Evolutionary conservation across 2,113 vertebrate species (phyloP).

Genomic region (Sylvietta virens): DNA sequence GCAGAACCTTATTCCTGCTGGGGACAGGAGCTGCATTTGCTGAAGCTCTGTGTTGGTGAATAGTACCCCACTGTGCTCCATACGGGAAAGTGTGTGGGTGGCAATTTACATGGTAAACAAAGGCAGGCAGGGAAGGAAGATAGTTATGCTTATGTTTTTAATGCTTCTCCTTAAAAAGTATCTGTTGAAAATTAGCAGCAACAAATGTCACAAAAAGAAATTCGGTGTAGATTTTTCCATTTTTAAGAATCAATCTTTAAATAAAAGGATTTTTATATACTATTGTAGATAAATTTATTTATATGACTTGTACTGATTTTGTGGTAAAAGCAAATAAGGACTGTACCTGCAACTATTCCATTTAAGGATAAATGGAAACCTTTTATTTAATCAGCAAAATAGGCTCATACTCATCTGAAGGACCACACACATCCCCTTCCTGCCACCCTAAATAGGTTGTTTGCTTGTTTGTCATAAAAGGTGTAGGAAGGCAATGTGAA

Average conservation of each 20-base stretch:
- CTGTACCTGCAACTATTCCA: neutral
- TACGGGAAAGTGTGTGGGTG: slow-evolving; percentile 46
- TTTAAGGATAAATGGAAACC: neutral
- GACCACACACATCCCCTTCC: neutral
- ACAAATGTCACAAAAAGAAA: neutral
- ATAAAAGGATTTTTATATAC: neutral
- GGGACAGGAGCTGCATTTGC: slow-evolving; percentile 27
- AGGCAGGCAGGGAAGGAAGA: neutral
- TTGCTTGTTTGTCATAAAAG: neutral
- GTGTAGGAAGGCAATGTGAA: neutral
- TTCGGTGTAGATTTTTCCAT: neutral
- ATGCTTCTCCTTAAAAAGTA: neutral
- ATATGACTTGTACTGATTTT: neutral
- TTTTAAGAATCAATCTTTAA: neutral
- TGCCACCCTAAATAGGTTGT: neutral
- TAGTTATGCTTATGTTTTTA: neutral
- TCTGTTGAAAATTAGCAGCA: neutral
- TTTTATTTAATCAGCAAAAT: neutral
- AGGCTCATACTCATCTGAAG: neutral
- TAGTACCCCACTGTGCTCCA: slow-evolving; percentile 35
- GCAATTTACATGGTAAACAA: slow-evolving; percentile 60
- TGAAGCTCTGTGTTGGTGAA: slow-evolving; percentile 16
- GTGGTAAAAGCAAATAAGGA: neutral
- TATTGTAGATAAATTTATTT: neutral
- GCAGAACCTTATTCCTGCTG: slow-evolving; percentile 23